A percentile compares a stretch with the other conserved stretches of the same genome.
These are phyloP conservation scores for Crax fasciolata DNA, from an alignment of 2,797 vertebrate genomes.

Conservation along the genomic window DNA sequence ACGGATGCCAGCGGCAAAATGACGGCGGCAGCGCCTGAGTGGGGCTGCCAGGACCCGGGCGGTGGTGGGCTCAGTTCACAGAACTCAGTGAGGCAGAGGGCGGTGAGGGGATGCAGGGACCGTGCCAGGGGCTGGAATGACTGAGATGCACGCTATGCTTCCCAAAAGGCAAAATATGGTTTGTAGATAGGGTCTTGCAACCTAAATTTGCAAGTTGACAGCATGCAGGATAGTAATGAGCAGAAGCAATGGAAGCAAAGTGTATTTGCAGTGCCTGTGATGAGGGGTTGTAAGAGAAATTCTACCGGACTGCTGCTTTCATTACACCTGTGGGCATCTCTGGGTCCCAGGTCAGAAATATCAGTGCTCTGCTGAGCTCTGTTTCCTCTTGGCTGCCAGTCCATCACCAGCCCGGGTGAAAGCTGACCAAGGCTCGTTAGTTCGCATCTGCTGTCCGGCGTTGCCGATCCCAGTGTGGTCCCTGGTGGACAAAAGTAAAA, in stretches of 20 bases:
- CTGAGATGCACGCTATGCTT: accelerated
- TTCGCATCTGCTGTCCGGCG: background rate
- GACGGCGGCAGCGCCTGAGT: background rate
- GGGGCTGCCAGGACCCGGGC: background rate
- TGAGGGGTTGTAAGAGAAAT: background rate
- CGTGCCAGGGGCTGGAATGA: accelerated
- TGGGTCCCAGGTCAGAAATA: background rate
- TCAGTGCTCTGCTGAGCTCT: background rate
- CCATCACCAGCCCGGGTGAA: background rate
- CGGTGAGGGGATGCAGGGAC: accelerated
- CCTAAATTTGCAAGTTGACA: background rate
- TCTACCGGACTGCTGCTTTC: background rate
- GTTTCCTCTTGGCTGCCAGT: background rate
- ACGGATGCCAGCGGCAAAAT: background rate
- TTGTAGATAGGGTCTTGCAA: background rate
- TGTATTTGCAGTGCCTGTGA: accelerated
- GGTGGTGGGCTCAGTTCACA: conserved; percentile 42
- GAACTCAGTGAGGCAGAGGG: background rate
- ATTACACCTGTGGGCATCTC: background rate
- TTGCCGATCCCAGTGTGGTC: conserved; percentile 30
- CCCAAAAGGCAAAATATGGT: background rate
- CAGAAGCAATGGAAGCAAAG: background rate
- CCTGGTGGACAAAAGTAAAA: conserved; percentile 14
- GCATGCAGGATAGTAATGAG: background rate
- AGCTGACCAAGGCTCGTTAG: background rate